Evolutionary conservation across 2,113 vertebrate genomes (phyloP).

Genomic region (Heptranchias perlo): DNA sequence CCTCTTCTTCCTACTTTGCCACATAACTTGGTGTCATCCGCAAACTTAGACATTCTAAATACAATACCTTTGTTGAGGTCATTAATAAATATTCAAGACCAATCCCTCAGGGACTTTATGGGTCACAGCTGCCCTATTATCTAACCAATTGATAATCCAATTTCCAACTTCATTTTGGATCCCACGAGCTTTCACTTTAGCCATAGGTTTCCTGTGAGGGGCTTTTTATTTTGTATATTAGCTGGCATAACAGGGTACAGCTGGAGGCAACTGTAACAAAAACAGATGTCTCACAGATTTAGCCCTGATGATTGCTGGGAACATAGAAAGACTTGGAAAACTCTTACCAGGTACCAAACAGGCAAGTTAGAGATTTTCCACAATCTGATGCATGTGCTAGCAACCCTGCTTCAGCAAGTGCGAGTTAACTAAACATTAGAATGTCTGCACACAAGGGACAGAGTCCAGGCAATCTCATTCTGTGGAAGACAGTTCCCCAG

Average conservation of each 20-base stretch:
- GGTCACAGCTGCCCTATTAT: constrained; percentile 34
- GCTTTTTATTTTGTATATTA: background rate
- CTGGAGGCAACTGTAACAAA: constrained; percentile 23
- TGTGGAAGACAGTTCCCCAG: background rate
- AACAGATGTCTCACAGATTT: constrained; percentile 27
- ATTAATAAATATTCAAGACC: constrained; percentile 20
- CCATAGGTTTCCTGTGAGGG: background rate
- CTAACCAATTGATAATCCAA: constrained; percentile 35
- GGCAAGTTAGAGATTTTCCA: background rate
- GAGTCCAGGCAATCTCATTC: background rate
- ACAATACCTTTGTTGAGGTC: constrained; percentile 10
- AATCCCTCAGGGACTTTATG: background rate
- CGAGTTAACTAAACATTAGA: background rate
- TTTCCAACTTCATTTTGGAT: constrained; percentile 34
- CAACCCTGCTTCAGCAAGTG: background rate
- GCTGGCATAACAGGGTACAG: constrained; percentile 22
- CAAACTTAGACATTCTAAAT: background rate
- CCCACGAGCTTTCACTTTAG: constrained; percentile 30
- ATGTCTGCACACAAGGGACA: background rate
- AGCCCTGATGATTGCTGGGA: background rate
- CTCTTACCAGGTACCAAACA: background rate
- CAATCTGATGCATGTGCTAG: background rate
- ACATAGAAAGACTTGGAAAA: background rate
- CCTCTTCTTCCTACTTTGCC: background rate
- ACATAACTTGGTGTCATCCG: background rate